Evolutionary conservation across 1,140 invertebrate species (phyloP).

Genomic region (Mesaphorura yosii): DNA sequence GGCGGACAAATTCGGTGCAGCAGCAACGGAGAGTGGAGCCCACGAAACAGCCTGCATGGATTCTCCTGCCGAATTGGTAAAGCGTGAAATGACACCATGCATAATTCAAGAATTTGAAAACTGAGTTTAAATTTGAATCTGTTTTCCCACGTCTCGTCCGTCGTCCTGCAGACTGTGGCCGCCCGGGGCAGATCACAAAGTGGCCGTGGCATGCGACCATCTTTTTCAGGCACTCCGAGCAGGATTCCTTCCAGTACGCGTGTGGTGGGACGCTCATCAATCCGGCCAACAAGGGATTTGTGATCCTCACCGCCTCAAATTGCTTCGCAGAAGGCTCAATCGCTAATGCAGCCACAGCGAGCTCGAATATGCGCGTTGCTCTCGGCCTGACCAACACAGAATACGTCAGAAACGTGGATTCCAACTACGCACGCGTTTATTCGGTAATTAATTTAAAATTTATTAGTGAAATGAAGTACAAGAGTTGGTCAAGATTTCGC

Average conservation of each 20-base stretch:
- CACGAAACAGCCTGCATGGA: neutral
- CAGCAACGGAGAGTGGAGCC: conserved; percentile 2
- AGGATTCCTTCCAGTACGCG: conserved; percentile 1
- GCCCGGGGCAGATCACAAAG: neutral
- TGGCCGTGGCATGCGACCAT: conserved; percentile 19
- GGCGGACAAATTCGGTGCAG: conserved; percentile 7
- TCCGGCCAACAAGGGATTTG: conserved; percentile 7
- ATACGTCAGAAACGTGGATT: conserved; percentile 4
- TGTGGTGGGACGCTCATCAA: conserved; percentile 14
- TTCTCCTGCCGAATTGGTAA: conserved; percentile 11
- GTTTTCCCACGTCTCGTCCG: too few species aligned
- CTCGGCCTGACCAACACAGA: conserved; percentile 8
- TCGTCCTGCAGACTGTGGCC: conserved; percentile 8
- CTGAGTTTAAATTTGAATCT: too few species aligned
- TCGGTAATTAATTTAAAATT: neutral
- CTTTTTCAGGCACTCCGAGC: conserved; percentile 1
- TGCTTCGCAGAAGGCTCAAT: conserved; percentile 2
- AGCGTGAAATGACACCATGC: neutral
- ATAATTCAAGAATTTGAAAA: too few species aligned
- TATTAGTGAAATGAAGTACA: too few species aligned
- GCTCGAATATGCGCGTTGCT: conserved; percentile 1
- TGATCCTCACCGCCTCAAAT: conserved; percentile 8
- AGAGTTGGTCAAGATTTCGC: too few species aligned
- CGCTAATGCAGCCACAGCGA: neutral
- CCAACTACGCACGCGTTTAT: neutral